A percentile compares a stretch with the other conserved stretches of the same genome.
These are phyloP conservation scores for Lucilia cuprina DNA, from an alignment of 1,140 invertebrate genomes.

Conservation along the genomic window DNA sequence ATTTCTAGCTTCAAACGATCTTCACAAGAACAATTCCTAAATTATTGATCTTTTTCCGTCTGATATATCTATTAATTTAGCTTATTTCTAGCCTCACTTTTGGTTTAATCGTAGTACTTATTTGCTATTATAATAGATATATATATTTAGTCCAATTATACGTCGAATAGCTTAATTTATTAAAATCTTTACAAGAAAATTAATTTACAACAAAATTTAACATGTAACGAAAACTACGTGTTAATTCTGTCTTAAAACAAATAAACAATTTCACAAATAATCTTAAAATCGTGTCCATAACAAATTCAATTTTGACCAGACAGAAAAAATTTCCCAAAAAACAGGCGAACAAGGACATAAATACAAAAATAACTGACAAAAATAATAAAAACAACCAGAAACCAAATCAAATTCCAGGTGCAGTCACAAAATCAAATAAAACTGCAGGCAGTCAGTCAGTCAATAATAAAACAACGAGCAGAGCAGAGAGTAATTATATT, in stretches of 20 bases:
- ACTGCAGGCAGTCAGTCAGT: constrained; percentile 19
- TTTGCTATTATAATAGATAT: too few relatives aligned
- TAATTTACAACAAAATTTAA: too few relatives aligned
- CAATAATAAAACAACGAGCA: background rate
- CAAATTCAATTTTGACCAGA: constrained; percentile 26
- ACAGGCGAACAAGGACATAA: background rate
- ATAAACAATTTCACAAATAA: constrained; percentile 31
- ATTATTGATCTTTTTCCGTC: too few relatives aligned
- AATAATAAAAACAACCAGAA: constrained; percentile 19
- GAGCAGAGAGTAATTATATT: background rate
- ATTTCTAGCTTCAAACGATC: too few relatives aligned
- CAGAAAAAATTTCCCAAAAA: background rate
- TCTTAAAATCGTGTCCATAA: background rate
- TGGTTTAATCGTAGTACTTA: too few relatives aligned
- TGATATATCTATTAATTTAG: too few relatives aligned
- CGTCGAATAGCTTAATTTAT: too few relatives aligned
- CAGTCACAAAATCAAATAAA: constrained; percentile 29
- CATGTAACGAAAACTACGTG: background rate
- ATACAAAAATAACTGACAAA: background rate
- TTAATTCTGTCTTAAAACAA: background rate
- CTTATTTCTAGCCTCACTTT: too few relatives aligned
- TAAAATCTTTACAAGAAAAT: too few relatives aligned
- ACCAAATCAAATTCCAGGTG: constrained; percentile 33
- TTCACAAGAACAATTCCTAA: too few relatives aligned
- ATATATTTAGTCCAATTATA: too few relatives aligned